Evolutionary conservation across 2,113 vertebrate species (phyloP), one percentile per base, ranked within the genome.

Genomic region (Spilogale gracilis): DNA sequence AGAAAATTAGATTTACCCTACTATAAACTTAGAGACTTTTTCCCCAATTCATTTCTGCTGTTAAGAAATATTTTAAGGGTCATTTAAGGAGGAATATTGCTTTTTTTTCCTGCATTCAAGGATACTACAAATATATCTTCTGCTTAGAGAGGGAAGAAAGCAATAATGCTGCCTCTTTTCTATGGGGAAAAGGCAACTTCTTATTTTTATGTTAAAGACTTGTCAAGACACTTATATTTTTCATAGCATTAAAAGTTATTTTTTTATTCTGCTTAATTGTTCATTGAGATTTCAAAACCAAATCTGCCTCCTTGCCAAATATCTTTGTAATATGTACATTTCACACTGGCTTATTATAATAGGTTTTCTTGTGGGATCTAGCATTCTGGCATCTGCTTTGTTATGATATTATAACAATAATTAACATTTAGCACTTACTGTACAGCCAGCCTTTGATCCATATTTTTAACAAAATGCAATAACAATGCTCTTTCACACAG

Each of bases 361-460:
- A 96, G 93, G 83, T 56, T 95, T 98, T 67, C 21, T 81, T 56
- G 38, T 69, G 81, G 86, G 97, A 95, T 73, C 82, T 58, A 71
- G 67, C 65, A 52, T 91, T 71, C 96, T 92, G 65, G 97, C 97
- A 96, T 97, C 89, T 96, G 97, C 96, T 96, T 96, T 97, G 95
- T 97, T 98, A 98, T 97, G 98, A 98, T 98, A 97, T 98, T 98
- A 96, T 98, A 95, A 96, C 89, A 97, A 97, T 98, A 98, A 98
- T 98, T 98, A 98, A 96, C 98, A 98, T 97, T 97, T 96, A 83
- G 60, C 94, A 94, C 78, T 95, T 96, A 97, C 97, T 98, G 94
- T 97, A 96, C 89, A 97, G 92, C 95, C 97, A 98, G 97, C 84
- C 96, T 98, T 96, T 97, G 97, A 98, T 98, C 94, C 97, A 98